Percentiles rank a stretch among this genome's conserved stretches.
Conservation (phyloP, 1,140 invertebrate genomes). For the Subanguina moxae region DNA sequence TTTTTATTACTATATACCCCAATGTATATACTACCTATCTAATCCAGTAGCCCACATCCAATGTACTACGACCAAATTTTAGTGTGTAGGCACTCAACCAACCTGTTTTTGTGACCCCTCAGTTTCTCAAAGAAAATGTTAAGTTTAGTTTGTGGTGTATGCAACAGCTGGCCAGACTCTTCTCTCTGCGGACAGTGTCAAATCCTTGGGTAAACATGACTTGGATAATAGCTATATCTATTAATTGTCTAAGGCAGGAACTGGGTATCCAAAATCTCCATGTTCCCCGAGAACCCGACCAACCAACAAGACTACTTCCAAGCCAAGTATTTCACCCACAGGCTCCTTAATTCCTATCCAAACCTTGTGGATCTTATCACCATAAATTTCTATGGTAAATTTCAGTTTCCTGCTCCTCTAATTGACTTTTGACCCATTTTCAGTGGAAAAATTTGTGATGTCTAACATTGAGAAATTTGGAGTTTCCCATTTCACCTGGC, state of each 20-base stretch:
- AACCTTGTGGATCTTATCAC: slow-evolving; percentile 11
- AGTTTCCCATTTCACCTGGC: background rate
- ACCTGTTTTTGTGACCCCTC: no score
- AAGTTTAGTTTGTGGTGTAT: background rate
- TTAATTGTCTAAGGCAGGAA: slow-evolving; percentile 5
- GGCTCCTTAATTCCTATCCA: slow-evolving; percentile 9
- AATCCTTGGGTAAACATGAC: background rate
- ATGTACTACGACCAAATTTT: no score
- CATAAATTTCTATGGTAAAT: background rate
- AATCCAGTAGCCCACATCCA: no score
- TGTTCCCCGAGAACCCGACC: slow-evolving; percentile 5
- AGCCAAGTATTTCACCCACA: slow-evolving; percentile 2
- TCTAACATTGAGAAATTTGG: background rate
- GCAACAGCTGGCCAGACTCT: background rate
- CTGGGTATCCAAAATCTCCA: slow-evolving; percentile 18
- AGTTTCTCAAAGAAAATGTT: no score
- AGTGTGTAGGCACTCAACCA: no score
- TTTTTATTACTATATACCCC: no score
- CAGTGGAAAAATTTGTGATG: background rate
- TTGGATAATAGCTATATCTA: background rate
- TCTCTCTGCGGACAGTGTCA: background rate
- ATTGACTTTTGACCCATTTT: background rate
- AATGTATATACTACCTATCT: no score
- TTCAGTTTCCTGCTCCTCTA: background rate
- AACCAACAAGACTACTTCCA: slow-evolving; percentile 10